Conservation (phyloP, 2,888 invertebrate species). For the Parascotia fuliginaria region DNA sequence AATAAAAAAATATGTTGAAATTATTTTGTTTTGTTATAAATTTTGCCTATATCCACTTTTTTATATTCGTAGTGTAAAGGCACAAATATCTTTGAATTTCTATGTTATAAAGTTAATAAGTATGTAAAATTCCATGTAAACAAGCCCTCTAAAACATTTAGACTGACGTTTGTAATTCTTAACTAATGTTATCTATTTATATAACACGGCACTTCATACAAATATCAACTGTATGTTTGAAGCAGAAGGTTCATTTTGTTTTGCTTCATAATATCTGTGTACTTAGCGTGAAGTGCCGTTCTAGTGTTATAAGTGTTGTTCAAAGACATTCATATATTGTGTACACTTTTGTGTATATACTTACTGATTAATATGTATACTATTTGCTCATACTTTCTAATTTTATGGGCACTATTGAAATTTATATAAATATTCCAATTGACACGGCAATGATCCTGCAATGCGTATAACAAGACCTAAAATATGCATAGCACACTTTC, state of each 20-base stretch:
- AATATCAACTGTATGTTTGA: not conserved
- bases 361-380: not conserved
- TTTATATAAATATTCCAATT: no score
- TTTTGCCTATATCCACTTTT: no score
- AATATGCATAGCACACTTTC: no score
- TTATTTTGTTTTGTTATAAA: no score
- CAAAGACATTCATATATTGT: constrained; percentile 13
- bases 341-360: not conserved
- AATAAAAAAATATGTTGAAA: no score
- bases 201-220: not conserved
- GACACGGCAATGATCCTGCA: no score
- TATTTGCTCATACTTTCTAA: not conserved
- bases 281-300: not conserved
- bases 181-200: not conserved
- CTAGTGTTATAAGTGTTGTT: constrained; percentile 29
- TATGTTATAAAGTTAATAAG: not conserved
- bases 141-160: constrained; percentile 20
- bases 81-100: not conserved
- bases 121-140: constrained; percentile 3
- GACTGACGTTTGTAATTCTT: constrained; percentile 25
- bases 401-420: no score
- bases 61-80: no score
- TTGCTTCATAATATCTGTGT: not conserved
- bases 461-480: no score
- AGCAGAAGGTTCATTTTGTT: not conserved